Base-by-base conservation (phyloP, 2,797 vertebrate genomes). In the Triplophysa bombifrons region DNA sequence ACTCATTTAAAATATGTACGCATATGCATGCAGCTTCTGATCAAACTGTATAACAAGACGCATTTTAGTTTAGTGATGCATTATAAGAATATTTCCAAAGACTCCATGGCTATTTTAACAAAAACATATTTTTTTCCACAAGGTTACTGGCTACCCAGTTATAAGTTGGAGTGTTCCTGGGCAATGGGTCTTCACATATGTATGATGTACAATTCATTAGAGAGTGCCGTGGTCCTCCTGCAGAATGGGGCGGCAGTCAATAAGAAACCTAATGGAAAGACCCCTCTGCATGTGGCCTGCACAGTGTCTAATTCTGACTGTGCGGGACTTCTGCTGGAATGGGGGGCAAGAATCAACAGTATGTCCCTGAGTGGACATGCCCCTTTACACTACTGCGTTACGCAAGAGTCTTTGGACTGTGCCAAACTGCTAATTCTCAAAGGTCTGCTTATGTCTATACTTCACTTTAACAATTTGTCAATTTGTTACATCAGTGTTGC, bases 81-180 rank as follows among this genome's bases (percentile, higher is more conserved):
- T 17, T n/a, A 22, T 56, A 13, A n/a, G 27, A 19, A 6, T 20
- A 41, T 44, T 41, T 20, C 14, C 13, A 7, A 4, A 66, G 34
- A 19, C 63, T 20, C 19, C 4, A 20, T 67, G 7, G 4, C 22
- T 82, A 12, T 2, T 72, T 76, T 46, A 17, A 60, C 25, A 2
- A 41, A 66, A 13, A 9, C 0, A 38, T 69, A 7, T 74, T 10
- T 41, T 80, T 73, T 72, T 75, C 83, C 71, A 75, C 0, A 77
- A 99, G 98, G 98, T 68, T 97, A 97, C 78, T 99, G 98, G 98
- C 84, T 99, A 76, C 97, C 97, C 13, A 95, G 94, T 80, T 94
- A 99, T 87, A 98, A 98, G 86, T 85, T 98, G 84, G 96, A 98
- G 83, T 95, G 90, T 74, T 99, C 97, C 6, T 99, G 97, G 97